phyloP scores from a whole-genome alignment of 2,888 invertebrate species.

The Ormia ochracea region DNA sequence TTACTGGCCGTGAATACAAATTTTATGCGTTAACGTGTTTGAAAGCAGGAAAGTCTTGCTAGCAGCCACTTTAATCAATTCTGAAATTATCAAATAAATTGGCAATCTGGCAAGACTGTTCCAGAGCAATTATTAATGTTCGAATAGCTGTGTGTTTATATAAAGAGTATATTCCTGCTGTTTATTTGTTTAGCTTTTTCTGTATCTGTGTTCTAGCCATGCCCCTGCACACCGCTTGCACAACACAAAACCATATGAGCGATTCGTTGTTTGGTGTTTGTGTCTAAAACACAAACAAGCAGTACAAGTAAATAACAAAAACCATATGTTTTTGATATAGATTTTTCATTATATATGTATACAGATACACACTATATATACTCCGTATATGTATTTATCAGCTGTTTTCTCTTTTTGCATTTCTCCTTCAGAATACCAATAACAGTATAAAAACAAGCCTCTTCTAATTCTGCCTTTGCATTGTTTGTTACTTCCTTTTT shows the following conservation, averaged over 20 bases:
- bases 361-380: neutral
- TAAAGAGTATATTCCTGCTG: neutral
- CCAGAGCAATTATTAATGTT: too few species aligned
- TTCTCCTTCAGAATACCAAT: conserved; percentile 25
- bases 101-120: too few species aligned
- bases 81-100: too few species aligned
- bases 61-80: too few species aligned
- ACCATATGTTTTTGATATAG: conserved; percentile 55
- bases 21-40: too few species aligned
- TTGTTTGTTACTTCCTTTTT: conserved; percentile 38
- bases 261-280: conserved; percentile 7
- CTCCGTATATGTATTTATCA: conserved; percentile 49
- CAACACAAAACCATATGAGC: neutral
- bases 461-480: conserved; percentile 43
- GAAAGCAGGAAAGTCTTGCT: too few species aligned
- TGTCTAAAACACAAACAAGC: neutral
- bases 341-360: too few species aligned
- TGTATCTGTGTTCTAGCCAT: neutral
- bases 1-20: too few species aligned
- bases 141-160: too few species aligned
- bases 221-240: neutral
- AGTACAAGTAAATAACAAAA: conserved; percentile 50
- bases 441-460: conserved; percentile 43
- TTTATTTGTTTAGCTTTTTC: neutral
- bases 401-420: conserved; percentile 53